Evolutionary conservation across 2,888 invertebrate genomes (phyloP).

Genomic region (Orthonevra nobilis): DNA sequence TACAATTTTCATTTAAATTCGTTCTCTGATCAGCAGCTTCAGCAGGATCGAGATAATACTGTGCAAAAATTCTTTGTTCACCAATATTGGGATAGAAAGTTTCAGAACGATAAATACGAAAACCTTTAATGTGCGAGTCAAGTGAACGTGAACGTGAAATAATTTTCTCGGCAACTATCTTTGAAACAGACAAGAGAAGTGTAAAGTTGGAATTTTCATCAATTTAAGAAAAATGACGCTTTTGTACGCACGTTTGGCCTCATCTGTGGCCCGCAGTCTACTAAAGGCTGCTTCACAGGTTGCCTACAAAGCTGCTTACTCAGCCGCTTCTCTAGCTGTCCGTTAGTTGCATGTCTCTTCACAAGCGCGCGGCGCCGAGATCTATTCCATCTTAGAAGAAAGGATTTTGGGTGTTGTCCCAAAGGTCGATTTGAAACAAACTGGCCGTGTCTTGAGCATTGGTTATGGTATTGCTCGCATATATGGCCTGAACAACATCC

Average conservation of each 20-base stretch:
- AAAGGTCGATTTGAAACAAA: conserved; percentile 94
- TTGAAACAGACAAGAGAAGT: conserved; percentile 78
- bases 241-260: conserved; percentile 94
- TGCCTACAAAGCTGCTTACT: conserved; percentile 86
- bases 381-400: conserved; percentile 98
- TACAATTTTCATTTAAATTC: too few species aligned
- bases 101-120: too few species aligned
- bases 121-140: conserved; percentile 71
- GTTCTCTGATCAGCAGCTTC: too few species aligned
- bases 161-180: conserved; percentile 78
- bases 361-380: conserved; percentile 91
- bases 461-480: conserved; percentile 99
- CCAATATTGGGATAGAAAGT: too few species aligned
- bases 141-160: conserved; percentile 74
- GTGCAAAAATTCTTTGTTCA: too few species aligned
- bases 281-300: conserved; percentile 90
- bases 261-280: conserved; percentile 92
- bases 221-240: conserved; percentile 88
- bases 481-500: conserved; percentile 99
- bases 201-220: conserved; percentile 75
- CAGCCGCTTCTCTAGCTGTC: conserved; percentile 87
- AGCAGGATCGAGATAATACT: too few species aligned
- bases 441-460: conserved; percentile 98
- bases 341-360: conserved; percentile 91
- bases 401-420: conserved; percentile 97